phyloP scores from a whole-genome alignment of 2,888 invertebrate species.

The Meiosimyza platycephala region DNA sequence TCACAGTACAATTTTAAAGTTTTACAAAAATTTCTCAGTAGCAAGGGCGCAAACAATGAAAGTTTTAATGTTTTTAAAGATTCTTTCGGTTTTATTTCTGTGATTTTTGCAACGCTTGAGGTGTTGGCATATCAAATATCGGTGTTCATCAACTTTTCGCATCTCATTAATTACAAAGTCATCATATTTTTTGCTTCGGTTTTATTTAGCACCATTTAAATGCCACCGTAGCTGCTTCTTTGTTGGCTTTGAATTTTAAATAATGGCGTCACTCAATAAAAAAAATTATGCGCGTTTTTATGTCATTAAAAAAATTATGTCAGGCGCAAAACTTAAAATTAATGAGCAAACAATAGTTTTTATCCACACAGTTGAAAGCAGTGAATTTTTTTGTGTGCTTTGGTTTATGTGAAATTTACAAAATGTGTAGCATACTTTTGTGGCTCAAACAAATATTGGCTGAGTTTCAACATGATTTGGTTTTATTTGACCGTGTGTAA shows the following conservation, averaged over 20 bases:
- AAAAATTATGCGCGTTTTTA: not conserved
- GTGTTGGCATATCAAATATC: slow-evolving; percentile 11
- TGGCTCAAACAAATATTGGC: slow-evolving; percentile 10
- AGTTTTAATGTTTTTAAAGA: no score
- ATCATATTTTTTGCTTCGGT: not conserved
- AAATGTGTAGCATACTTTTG: slow-evolving; percentile 8
- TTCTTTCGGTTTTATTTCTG: not conserved
- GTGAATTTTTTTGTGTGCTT: no score
- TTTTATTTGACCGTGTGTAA: not conserved
- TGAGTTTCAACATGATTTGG: not conserved
- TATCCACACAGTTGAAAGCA: no score
- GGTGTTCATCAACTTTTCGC: slow-evolving; percentile 4
- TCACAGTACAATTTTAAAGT: no score
- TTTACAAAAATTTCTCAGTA: no score
- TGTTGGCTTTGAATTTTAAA: slow-evolving; percentile 17
- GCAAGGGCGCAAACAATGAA: no score
- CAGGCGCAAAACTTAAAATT: slow-evolving; percentile 18
- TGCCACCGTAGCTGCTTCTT: slow-evolving; percentile 1
- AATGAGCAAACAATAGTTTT: slow-evolving; percentile 26
- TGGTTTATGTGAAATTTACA: not conserved
- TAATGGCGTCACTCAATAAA: slow-evolving; percentile 8
- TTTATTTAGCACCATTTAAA: no score
- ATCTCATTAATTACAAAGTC: slow-evolving; percentile 32
- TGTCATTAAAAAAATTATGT: slow-evolving; percentile 22
- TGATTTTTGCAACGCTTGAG: not conserved